Percentiles rank a stretch among this genome's conserved stretches.
phyloP scores from a whole-genome alignment of 2,888 invertebrate species.

The Tromatobia lineatoria region DNA sequence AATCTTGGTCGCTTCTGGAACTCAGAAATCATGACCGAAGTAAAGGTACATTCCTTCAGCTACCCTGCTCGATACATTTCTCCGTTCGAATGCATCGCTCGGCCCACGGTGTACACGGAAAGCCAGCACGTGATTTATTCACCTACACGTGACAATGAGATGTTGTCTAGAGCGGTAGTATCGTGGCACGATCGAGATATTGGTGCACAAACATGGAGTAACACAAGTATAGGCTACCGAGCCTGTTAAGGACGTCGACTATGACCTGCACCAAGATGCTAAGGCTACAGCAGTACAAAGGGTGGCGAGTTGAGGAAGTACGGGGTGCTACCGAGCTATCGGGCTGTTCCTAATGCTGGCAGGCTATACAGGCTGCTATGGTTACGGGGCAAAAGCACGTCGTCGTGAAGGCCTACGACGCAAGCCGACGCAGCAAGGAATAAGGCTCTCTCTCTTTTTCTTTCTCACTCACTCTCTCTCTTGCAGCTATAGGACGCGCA shows the following conservation, averaged over 20 bases:
- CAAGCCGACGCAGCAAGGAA: slow-evolving; percentile 45
- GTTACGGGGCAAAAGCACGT: slow-evolving; percentile 35
- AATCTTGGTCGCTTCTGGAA: slow-evolving; percentile 12
- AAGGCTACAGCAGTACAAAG: slow-evolving; percentile 19
- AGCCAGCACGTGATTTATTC: slow-evolving; percentile 77
- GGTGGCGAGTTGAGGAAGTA: slow-evolving; percentile 60
- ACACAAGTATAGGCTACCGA: slow-evolving; percentile 17
- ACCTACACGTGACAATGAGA: slow-evolving; percentile 81
- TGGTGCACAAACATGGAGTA: slow-evolving; percentile 15
- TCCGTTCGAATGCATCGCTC: slow-evolving; percentile 21
- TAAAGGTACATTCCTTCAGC: slow-evolving; percentile 8
- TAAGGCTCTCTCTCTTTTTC: slow-evolving; percentile 28
- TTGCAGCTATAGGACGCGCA: neutral
- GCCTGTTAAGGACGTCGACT: slow-evolving; percentile 62
- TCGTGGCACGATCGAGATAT: slow-evolving; percentile 25
- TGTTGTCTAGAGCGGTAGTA: slow-evolving; percentile 78
- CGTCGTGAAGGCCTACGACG: slow-evolving; percentile 29
- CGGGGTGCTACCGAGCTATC: slow-evolving; percentile 55
- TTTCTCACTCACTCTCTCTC: neutral
- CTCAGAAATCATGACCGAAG: slow-evolving; percentile 9
- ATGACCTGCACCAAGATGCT: slow-evolving; percentile 56
- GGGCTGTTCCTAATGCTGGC: slow-evolving; percentile 50
- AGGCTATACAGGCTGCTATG: slow-evolving; percentile 11
- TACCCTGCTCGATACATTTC: slow-evolving; percentile 39
- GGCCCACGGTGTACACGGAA: slow-evolving; percentile 60